Evolutionary conservation across 2,113 vertebrate genomes (phyloP), one percentile per base, ranked within the genome.

Genomic region (Carassius auratus): DNA sequence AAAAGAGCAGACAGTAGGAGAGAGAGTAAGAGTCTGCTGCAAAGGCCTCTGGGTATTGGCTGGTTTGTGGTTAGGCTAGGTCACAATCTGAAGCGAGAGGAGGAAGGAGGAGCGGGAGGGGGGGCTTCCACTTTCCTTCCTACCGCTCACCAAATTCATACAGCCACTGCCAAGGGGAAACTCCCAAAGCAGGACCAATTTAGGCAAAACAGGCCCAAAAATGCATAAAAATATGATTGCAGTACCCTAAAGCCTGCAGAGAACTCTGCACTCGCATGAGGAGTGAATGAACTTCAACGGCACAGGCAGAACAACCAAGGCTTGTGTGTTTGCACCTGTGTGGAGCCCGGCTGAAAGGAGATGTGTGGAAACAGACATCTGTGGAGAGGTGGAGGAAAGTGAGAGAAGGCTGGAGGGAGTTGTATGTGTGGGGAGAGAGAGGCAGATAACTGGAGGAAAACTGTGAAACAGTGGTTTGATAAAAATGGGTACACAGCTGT

Each of bases 401-500:
- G 84, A 91, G 87, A 75, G 87, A 91, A 87, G 50, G 92, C 42
- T 86, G 88, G 85, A 87, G 90, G 79, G 86, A 68, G 75, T 8
- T 89, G 87, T 84, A 88, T 90, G 86, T 91, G 90, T 87, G 52
- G 59, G 90, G 81, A 85, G n/a, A 86, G 26, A 86, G 85, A 87
- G 82, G 87, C 87, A 81, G 83, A 84, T 89, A 89, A 89, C 86
- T 88, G 85, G 84, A 91, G 85, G 92, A 90, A 92, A 92, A 83
- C 89, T 90, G 87, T 85, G 87, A 90, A 89, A 90, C 83, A 87
- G 92, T 88, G 93, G 94, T 92, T 93, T 92, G 89, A 91, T 90
- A 92, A 73, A 93, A 93, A 93, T 93, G 93, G 93, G 91, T 94
- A 36, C 90, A 90, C 93, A 95, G 94, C 93, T 95, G 93, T 92